These are phyloP conservation scores for Pomacea canaliculata DNA, from an alignment of 2,888 invertebrate genomes.

Conservation along the genomic window DNA sequence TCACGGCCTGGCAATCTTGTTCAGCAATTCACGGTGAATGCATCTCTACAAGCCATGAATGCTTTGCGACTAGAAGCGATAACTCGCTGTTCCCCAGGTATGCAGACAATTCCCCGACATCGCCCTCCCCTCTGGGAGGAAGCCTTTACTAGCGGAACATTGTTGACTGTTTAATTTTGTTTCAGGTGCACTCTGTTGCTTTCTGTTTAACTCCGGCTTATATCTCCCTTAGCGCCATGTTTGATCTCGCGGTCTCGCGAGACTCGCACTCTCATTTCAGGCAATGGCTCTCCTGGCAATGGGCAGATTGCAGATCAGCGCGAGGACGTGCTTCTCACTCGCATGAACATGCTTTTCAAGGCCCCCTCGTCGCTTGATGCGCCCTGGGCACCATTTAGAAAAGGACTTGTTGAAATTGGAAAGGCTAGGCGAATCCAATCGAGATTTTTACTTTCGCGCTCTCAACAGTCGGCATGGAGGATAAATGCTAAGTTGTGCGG, in stretches of 20 bases:
- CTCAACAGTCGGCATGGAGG: not conserved
- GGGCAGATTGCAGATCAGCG: not conserved
- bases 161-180: not conserved
- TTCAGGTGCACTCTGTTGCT: not conserved
- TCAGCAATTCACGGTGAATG: too few relatives aligned
- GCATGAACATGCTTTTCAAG: not conserved
- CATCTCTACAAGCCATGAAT: too few relatives aligned
- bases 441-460: not conserved
- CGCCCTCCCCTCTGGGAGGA: not conserved
- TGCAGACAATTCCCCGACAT: not conserved
- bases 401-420: conserved; percentile 1
- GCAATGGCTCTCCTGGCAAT: not conserved
- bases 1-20: too few relatives aligned
- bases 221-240: not conserved
- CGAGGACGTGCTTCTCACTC: not conserved
- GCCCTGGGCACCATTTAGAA: conserved; percentile 2
- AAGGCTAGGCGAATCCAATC: not conserved
- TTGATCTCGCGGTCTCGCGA: not conserved
- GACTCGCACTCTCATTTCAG: not conserved
- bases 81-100: too few relatives aligned
- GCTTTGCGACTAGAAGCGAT: too few relatives aligned
- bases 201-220: conserved; percentile 1
- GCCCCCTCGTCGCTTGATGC: not conserved
- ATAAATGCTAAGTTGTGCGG: not conserved
- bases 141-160: not conserved